Evolutionary conservation across 2,797 vertebrate species (phyloP).

Genomic region (Spinus olivaceus): DNA sequence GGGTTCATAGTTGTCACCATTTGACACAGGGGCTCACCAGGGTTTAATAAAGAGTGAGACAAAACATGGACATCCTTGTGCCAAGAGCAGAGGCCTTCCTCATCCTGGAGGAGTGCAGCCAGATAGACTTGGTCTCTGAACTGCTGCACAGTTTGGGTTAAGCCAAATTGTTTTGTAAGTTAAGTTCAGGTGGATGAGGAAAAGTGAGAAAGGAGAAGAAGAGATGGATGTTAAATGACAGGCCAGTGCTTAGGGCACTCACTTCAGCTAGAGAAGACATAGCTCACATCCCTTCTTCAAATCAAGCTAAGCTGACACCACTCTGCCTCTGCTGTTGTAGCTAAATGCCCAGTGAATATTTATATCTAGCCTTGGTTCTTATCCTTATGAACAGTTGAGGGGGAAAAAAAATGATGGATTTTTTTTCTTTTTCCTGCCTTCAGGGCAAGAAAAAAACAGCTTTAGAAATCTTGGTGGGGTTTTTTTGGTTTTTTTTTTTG

Average conservation of each 20-base stretch:
- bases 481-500: not conserved
- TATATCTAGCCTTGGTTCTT: not conserved
- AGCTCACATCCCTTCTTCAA: not conserved
- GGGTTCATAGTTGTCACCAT: not conserved
- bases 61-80: not conserved
- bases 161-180: not conserved
- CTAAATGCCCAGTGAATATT: not conserved
- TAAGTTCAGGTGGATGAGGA: not conserved
- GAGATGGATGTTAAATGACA: not conserved
- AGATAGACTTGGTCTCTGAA: not conserved
- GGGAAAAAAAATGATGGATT: rapidly evolving
- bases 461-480: not conserved
- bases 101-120: not conserved
- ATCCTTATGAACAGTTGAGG: not conserved
- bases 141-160: not conserved
- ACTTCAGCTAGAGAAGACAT: not conserved
- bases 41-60: not conserved
- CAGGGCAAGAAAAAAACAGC: not conserved
- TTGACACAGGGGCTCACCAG: not conserved
- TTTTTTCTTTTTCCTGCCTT: not conserved
- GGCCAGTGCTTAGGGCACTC: not conserved
- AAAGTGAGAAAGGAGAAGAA: not conserved
- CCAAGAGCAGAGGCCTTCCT: not conserved
- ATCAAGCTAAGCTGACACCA: not conserved
- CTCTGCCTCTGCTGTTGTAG: not conserved